Evolutionary conservation across 2,797 vertebrate genomes (phyloP).

Genomic region (Sebastes vulpes): DNA sequence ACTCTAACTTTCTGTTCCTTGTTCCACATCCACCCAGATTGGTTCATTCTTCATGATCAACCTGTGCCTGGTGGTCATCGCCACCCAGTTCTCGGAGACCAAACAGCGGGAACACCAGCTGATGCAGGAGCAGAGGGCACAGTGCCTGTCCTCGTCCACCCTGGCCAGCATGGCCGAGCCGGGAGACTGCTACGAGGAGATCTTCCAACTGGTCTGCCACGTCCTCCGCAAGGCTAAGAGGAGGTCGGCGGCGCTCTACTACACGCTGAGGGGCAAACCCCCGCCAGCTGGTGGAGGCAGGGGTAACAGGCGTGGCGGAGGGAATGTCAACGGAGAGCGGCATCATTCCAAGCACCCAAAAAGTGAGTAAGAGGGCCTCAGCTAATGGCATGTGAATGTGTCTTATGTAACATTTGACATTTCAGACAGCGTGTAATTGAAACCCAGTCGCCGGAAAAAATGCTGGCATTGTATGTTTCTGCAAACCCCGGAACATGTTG

Average conservation of each 20-base stretch:
- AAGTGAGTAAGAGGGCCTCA: slow-evolving; percentile 64
- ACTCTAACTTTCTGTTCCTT: not conserved
- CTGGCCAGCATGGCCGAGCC: slow-evolving; percentile 95
- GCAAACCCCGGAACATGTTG: not conserved
- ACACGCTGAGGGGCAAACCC: slow-evolving; percentile 87
- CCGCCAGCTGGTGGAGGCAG: slow-evolving; percentile 70
- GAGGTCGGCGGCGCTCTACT: slow-evolving; percentile 92
- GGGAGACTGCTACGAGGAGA: slow-evolving; percentile 96
- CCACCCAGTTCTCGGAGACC: slow-evolving; percentile 98
- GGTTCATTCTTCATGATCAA: slow-evolving; percentile 99
- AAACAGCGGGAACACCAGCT: slow-evolving; percentile 97
- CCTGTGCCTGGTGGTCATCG: slow-evolving; percentile 98
- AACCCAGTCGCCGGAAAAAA: not conserved
- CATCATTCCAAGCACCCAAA: slow-evolving; percentile 61
- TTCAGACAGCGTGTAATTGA: not conserved
- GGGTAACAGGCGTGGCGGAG: slow-evolving; percentile 63
- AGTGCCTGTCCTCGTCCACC: slow-evolving; percentile 94
- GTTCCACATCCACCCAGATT: slow-evolving; percentile 82
- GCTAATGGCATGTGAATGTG: not conserved
- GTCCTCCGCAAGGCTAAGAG: slow-evolving; percentile 95
- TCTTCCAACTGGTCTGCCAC: slow-evolving; percentile 97
- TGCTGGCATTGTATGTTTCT: not conserved
- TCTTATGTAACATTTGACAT: slow-evolving; percentile 18
- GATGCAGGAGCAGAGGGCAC: slow-evolving; percentile 96
- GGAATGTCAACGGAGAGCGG: slow-evolving; percentile 66